Evolutionary conservation across 92 coral and sea anemone genomes (phyloP).

Genomic region (Epizoanthus fatuus): DNA sequence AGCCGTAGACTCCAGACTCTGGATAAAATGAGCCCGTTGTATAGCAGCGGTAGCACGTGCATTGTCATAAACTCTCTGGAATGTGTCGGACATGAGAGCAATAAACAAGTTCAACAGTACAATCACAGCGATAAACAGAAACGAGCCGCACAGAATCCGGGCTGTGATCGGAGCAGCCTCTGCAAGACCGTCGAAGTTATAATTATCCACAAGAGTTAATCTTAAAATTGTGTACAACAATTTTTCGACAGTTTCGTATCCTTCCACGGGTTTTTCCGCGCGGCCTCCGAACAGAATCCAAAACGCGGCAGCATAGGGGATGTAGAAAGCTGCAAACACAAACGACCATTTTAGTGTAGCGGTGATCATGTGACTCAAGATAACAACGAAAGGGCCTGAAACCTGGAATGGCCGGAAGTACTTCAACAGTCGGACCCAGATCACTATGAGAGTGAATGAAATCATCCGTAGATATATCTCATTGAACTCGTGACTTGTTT

Average conservation of each 20-base stretch:
- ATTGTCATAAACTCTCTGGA: constrained; percentile 89
- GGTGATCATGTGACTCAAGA: constrained; percentile 78
- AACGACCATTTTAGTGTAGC: constrained; percentile 85
- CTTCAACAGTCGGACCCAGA: constrained; percentile 86
- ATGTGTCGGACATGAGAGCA: constrained; percentile 86
- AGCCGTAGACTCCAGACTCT: constrained; percentile 71
- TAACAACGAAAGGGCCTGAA: constrained; percentile 87
- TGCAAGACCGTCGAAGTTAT: constrained; percentile 62
- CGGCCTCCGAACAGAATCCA: constrained; percentile 89
- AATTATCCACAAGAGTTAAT: constrained; percentile 75
- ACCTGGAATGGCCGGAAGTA: constrained; percentile 87
- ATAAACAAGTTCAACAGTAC: constrained; percentile 84
- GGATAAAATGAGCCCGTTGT: constrained; percentile 85
- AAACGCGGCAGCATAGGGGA: constrained; percentile 86
- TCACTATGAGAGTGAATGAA: constrained; percentile 70
- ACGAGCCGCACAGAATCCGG: constrained; percentile 80
- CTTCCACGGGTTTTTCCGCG: constrained; percentile 70
- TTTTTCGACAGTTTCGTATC: constrained; percentile 72
- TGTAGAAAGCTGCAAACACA: constrained; percentile 76
- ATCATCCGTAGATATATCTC: constrained; percentile 66
- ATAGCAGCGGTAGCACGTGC: constrained; percentile 86
- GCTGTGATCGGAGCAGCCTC: constrained; percentile 79
- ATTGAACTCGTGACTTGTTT: constrained; percentile 38
- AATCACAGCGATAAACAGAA: constrained; percentile 72
- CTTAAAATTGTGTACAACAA: constrained; percentile 72